Evolutionary conservation across 1,140 invertebrate species (phyloP).

Genomic region (Trichogramma pretiosum): DNA sequence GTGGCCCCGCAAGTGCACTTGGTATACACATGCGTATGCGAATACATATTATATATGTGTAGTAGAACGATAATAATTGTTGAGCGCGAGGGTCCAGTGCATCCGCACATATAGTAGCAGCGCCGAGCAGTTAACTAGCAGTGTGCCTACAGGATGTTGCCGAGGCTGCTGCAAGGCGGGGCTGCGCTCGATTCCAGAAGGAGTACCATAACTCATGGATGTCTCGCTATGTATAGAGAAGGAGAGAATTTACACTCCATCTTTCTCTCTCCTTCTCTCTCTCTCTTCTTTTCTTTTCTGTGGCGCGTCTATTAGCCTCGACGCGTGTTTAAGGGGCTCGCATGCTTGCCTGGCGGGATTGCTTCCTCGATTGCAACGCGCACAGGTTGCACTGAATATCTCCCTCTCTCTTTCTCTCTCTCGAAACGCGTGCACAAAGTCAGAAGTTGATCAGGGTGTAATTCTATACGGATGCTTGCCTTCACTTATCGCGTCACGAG

Average conservation of each 20-base stretch:
- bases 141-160: no score
- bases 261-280: slow-evolving; percentile 10
- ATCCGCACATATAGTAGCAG: background rate
- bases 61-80: background rate
- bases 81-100: background rate
- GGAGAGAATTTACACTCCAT: slow-evolving; percentile 7
- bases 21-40: background rate
- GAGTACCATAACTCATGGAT: slow-evolving; percentile 15
- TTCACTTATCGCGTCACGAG: no score
- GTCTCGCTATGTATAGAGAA: background rate
- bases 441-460: no score
- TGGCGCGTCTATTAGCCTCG: background rate
- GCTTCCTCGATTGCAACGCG: background rate
- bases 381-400: no score
- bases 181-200: slow-evolving; percentile 14
- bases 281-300: background rate
- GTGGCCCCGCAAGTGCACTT: background rate
- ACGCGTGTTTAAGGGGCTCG: background rate
- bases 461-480: no score
- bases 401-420: no score
- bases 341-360: background rate
- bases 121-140: slow-evolving; percentile 2
- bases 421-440: background rate
- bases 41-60: background rate
- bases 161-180: slow-evolving; percentile 4